These are phyloP conservation scores for Sardina pilchardus DNA, from an alignment of 2,113 vertebrate species.

Conservation along the genomic window DNA sequence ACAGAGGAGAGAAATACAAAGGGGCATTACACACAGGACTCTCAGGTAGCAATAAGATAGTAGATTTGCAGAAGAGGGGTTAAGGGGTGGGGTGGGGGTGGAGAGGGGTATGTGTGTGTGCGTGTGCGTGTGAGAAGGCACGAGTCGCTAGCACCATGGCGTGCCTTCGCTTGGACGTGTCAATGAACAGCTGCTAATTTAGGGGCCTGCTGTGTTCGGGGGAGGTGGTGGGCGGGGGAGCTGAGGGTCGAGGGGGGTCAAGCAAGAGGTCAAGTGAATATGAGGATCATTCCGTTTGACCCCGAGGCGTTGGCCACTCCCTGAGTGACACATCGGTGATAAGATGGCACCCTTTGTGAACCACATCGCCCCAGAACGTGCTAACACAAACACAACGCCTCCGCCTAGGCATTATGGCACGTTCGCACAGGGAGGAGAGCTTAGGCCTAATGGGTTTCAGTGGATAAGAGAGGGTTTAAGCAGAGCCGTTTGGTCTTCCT, in stretches of 20 bases:
- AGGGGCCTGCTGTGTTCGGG: background rate
- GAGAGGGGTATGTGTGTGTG: background rate
- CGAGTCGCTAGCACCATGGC: background rate
- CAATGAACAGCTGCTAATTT: slow-evolving; percentile 12
- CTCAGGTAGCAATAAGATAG: background rate
- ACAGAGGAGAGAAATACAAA: background rate
- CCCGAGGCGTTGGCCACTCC: background rate
- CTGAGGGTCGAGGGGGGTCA: background rate
- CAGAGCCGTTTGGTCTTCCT: background rate
- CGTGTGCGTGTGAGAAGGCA: background rate
- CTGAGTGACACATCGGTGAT: slow-evolving; percentile 4
- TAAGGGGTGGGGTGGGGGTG: background rate
- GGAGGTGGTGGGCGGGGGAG: background rate
- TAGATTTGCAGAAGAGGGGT: background rate
- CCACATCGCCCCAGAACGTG: background rate
- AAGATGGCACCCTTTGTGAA: background rate
- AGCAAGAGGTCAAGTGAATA: background rate
- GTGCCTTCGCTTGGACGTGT: background rate
- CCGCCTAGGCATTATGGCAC: background rate
- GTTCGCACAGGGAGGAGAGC: background rate
- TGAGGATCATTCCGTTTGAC: background rate
- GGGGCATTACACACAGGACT: background rate
- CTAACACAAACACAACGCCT: background rate
- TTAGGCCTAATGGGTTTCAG: background rate
- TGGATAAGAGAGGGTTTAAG: background rate